Percentiles rank a stretch among this genome's conserved stretches.
Conservation (phyloP, 2,888 invertebrate genomes). For the Acrobasis consociella region DNA sequence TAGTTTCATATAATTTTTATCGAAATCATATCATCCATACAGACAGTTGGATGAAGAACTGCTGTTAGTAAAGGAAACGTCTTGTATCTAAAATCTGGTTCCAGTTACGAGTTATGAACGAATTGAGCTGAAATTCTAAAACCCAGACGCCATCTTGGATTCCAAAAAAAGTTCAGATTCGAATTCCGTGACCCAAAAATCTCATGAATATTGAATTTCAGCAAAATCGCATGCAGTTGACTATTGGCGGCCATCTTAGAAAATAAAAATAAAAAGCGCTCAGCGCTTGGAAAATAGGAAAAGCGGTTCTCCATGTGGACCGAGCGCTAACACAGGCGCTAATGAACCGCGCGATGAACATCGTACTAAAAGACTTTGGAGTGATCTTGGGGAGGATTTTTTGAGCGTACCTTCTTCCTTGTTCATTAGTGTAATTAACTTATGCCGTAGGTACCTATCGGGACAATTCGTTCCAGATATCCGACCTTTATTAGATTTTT, state of each 20-base stretch:
- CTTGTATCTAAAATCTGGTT: too few species aligned
- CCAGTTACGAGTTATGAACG: too few species aligned
- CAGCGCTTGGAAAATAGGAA: background rate
- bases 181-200: too few species aligned
- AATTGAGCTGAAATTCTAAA: too few species aligned
- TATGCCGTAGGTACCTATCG: conserved; percentile 65
- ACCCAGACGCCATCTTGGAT: too few species aligned
- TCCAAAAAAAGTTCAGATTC: too few species aligned
- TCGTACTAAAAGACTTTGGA: conserved; percentile 77
- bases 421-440: conserved; percentile 82
- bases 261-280: too few species aligned
- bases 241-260: too few species aligned
- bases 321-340: conserved; percentile 56
- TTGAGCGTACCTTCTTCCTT: conserved; percentile 77
- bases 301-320: conserved; percentile 52
- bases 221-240: background rate
- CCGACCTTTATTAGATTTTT: conserved; percentile 64
- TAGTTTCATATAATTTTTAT: too few species aligned
- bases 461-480: conserved; percentile 66
- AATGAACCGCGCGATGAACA: conserved; percentile 80
- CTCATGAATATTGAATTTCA: too few species aligned
- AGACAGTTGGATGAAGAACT: too few species aligned
- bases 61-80: too few species aligned
- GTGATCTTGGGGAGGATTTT: conserved; percentile 79
- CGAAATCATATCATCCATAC: background rate